phyloP scores from a whole-genome alignment of 2,113 vertebrate genomes.

The Myocastor coypus region DNA sequence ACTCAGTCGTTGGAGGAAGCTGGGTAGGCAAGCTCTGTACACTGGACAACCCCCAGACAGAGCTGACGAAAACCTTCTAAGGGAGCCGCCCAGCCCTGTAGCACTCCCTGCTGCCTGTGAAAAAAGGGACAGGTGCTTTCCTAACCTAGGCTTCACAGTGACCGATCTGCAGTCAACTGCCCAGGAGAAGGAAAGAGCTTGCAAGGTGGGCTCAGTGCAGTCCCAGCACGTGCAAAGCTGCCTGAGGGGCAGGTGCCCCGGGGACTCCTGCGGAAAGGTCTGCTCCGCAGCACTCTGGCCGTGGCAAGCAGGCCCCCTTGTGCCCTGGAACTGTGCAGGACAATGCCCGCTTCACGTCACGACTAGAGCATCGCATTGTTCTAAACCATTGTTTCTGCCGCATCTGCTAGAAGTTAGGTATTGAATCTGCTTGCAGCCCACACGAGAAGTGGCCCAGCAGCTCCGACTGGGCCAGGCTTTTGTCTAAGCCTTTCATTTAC shows the following conservation, averaged over 20 bases:
- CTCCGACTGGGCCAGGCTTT: fast-evolving
- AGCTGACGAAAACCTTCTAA: fast-evolving
- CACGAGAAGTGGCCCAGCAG: background rate
- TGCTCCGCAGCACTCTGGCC: fast-evolving
- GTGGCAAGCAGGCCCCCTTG: background rate
- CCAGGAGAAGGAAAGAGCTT: background rate
- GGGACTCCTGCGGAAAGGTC: too few relatives aligned
- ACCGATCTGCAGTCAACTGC: too few relatives aligned
- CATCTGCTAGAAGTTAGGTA: too few relatives aligned
- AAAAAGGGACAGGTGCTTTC: background rate
- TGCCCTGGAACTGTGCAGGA: background rate
- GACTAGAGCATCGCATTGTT: too few relatives aligned
- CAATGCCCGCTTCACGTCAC: background rate
- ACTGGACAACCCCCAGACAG: background rate
- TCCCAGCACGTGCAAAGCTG: background rate
- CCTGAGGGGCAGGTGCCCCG: background rate
- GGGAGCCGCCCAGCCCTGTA: background rate
- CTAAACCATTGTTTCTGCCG: background rate
- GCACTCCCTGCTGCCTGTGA: fast-evolving
- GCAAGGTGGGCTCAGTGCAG: background rate
- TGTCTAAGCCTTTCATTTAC: background rate
- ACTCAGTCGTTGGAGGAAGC: background rate
- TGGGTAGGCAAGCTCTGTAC: fast-evolving
- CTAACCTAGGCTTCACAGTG: background rate
- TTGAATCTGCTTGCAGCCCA: background rate